Conservation (phyloP, 2,888 invertebrate genomes). For the Amphipyra berbera region DNA sequence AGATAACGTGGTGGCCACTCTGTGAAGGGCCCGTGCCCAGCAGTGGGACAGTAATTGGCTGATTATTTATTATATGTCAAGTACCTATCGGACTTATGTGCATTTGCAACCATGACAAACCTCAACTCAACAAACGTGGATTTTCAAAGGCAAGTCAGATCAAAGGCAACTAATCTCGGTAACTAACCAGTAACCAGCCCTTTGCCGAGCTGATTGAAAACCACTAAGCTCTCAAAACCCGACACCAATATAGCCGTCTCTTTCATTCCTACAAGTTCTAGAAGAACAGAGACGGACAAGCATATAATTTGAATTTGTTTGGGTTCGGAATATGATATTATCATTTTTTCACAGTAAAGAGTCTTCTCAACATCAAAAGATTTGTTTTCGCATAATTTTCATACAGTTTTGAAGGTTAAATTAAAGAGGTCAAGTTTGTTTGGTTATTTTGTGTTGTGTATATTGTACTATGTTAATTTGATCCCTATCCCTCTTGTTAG, state of each 20-base stretch:
- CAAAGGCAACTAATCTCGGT: constrained; percentile 8
- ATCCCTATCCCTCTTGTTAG: constrained; percentile 4
- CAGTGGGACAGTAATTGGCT: no score
- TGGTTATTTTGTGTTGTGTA: neutral
- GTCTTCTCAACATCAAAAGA: constrained; percentile 20
- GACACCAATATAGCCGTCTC: neutral
- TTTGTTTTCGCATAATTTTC: constrained; percentile 15
- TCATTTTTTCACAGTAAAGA: constrained; percentile 5
- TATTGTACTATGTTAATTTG: constrained; percentile 8
- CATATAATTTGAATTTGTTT: constrained; percentile 7
- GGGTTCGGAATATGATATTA: constrained; percentile 1
- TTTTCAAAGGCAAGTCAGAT: neutral
- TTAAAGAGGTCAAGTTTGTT: constrained; percentile 5
- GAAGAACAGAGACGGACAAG: neutral
- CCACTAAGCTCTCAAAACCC: constrained; percentile 4
- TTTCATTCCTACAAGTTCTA: neutral
- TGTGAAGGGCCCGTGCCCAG: no score
- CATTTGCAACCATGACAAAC: no score
- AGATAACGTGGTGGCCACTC: no score
- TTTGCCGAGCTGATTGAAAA: constrained; percentile 25
- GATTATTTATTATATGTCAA: no score
- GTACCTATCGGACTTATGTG: no score
- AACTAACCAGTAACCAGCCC: neutral
- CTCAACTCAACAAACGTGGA: no score
- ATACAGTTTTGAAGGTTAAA: constrained; percentile 10